Evolutionary conservation across 2,888 invertebrate genomes (phyloP).

Genomic region (Trissolcus japonicus): DNA sequence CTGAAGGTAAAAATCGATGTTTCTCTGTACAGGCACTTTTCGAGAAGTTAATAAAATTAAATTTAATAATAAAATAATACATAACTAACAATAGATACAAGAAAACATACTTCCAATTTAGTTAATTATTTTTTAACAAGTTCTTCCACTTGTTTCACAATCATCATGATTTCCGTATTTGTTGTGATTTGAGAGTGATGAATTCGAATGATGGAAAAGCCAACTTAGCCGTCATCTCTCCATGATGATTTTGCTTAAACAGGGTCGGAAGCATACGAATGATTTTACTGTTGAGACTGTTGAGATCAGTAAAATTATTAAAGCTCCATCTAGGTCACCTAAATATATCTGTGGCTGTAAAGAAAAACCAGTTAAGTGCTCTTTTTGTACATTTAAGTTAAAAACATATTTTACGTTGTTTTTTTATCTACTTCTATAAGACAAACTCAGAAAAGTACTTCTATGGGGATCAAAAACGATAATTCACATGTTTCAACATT

Average conservation of each 20-base stretch:
- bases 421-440: too few relatives aligned
- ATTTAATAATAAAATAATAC: background rate
- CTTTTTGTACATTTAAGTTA: too few relatives aligned
- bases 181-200: constrained; percentile 89
- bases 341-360: too few relatives aligned
- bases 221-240: constrained; percentile 87
- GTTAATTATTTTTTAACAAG: constrained; percentile 79
- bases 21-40: too few relatives aligned
- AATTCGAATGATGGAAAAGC: constrained; percentile 84
- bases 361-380: too few relatives aligned
- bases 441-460: too few relatives aligned
- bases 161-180: constrained; percentile 82
- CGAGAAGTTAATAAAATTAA: too few relatives aligned
- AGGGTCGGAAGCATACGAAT: constrained; percentile 84
- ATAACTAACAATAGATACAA: background rate
- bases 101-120: constrained; percentile 80
- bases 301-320: constrained; percentile 90
- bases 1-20: too few relatives aligned
- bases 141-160: constrained; percentile 81
- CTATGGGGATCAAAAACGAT: too few relatives aligned
- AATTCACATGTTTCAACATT: too few relatives aligned
- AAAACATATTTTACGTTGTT: too few relatives aligned
- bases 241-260: constrained; percentile 82
- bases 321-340: constrained; percentile 93
- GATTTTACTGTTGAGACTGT: constrained; percentile 87